A percentile compares a stretch with the other conserved stretches of the same genome.
Evolutionary conservation across 2,797 vertebrate genomes (phyloP).

Genomic region (Cygnus olor): DNA sequence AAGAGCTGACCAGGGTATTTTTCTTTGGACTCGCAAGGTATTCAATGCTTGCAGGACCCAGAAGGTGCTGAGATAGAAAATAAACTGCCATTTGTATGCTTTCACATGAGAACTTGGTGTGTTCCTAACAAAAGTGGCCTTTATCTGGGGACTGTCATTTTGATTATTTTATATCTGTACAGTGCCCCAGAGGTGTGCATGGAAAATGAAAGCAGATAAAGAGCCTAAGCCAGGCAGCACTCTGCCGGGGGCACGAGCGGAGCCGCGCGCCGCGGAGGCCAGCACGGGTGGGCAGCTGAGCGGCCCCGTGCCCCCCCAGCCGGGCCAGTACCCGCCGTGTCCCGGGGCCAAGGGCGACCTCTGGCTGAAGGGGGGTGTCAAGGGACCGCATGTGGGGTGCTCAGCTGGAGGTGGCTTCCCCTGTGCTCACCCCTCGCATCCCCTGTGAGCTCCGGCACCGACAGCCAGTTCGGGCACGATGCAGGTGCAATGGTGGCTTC

Average conservation of each 20-base stretch:
- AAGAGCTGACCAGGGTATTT: conserved; percentile 48
- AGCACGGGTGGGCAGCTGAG: not conserved
- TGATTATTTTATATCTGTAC: conserved; percentile 60
- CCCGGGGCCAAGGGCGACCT: not conserved
- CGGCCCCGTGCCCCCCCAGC: not conserved
- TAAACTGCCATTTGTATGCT: conserved; percentile 18
- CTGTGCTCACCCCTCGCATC: accelerated
- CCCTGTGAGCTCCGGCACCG: not conserved
- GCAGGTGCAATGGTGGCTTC: not conserved
- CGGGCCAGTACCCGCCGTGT: accelerated
- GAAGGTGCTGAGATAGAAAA: conserved; percentile 39
- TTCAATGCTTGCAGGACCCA: not conserved
- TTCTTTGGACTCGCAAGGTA: not conserved
- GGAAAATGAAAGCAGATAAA: conserved; percentile 68
- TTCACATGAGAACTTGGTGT: not conserved
- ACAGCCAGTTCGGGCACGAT: accelerated
- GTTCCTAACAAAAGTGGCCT: conserved; percentile 53
- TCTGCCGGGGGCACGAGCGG: not conserved
- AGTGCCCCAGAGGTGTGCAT: conserved; percentile 67
- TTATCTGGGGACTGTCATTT: conserved; percentile 69
- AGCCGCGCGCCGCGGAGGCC: not conserved
- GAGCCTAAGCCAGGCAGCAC: conserved; percentile 5
- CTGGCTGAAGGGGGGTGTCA: not conserved
- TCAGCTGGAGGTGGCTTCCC: not conserved
- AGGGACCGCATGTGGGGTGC: not conserved